Evolutionary conservation across 2,113 vertebrate species (phyloP).

Genomic region (Psettodes erumei): DNA sequence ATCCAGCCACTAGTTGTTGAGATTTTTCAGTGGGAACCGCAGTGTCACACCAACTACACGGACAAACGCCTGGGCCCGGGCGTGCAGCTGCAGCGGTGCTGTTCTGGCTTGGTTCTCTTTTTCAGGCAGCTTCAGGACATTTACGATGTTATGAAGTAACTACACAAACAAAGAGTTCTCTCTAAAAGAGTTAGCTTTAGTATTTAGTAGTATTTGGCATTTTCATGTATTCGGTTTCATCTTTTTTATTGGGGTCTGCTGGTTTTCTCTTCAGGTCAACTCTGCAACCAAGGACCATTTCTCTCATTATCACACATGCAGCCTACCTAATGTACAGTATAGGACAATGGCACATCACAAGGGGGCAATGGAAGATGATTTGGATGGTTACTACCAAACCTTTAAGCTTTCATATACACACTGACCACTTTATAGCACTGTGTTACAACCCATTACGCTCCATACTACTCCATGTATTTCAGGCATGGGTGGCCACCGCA

Average conservation of each 20-base stretch:
- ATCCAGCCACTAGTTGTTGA: too few species aligned
- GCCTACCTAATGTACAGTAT: not conserved
- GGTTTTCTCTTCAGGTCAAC: not conserved
- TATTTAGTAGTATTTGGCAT: not conserved
- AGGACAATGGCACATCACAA: not conserved
- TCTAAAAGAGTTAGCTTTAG: not conserved
- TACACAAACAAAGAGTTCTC: not conserved
- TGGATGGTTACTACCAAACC: conserved; percentile 18
- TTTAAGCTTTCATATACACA: conserved; percentile 47
- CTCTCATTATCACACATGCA: conserved; percentile 8
- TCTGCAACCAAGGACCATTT: conserved; percentile 1
- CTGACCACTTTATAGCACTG: conserved; percentile 27
- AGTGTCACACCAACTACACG: too few species aligned
- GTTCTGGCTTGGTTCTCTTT: not conserved
- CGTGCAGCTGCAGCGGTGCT: not conserved
- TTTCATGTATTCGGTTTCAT: conserved; percentile 1
- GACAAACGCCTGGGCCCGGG: not conserved
- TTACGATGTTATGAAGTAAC: not conserved
- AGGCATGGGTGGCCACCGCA: conserved; percentile 41
- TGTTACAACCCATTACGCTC: conserved; percentile 54
- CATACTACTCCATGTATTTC: conserved; percentile 46
- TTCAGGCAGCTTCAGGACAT: not conserved
- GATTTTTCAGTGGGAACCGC: too few species aligned
- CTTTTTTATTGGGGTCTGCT: not conserved
- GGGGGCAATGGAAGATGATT: not conserved